Conservation (phyloP, 2,797 vertebrate species). For the Myotis daubentonii region DNA sequence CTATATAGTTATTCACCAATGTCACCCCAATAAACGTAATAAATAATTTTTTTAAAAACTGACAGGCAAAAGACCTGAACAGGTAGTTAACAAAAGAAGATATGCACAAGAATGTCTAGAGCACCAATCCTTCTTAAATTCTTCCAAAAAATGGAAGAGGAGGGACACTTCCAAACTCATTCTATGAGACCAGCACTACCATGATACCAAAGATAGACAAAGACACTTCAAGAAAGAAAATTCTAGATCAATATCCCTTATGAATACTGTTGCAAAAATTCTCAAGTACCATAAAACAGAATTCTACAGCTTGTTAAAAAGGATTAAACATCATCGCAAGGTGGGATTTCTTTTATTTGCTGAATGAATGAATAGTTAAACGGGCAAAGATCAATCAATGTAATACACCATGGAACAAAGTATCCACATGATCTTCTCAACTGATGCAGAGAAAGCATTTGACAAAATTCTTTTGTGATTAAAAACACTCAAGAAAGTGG, state of each 20-base stretch:
- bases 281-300: not conserved
- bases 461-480: not conserved
- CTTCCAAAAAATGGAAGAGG: not conserved
- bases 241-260: not conserved
- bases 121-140: not conserved
- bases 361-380: not conserved
- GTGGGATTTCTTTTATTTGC: not conserved
- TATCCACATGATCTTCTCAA: not conserved
- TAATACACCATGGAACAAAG: not conserved
- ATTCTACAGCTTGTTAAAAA: not conserved
- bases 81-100: not conserved
- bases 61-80: not conserved
- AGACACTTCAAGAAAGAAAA: not conserved
- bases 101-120: not conserved
- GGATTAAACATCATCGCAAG: not conserved
- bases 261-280: not conserved
- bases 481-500: not conserved
- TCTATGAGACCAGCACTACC: not conserved
- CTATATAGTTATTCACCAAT: not conserved
- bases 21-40: not conserved
- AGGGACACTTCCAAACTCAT: not conserved
- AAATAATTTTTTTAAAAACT: not conserved
- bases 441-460: not conserved
- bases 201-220: not conserved
- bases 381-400: not conserved